Evolutionary conservation across 2,113 vertebrate species (phyloP).

Genomic region (Aphelocoma coerulescens): DNA sequence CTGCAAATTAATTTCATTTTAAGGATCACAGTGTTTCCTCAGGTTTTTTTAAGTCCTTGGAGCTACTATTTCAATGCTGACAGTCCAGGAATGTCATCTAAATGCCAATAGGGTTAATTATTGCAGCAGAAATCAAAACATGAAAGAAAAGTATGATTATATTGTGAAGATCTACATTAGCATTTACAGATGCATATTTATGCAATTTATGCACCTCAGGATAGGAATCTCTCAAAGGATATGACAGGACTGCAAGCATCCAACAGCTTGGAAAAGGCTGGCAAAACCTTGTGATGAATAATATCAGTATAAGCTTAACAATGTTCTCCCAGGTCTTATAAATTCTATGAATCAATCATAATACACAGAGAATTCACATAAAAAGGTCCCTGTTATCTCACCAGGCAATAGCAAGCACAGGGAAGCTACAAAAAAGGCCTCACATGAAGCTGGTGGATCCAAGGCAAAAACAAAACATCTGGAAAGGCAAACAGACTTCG

Average conservation of each 20-base stretch:
- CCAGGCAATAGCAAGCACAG: not conserved
- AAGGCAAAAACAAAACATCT: not conserved
- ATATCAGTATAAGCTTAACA: not conserved
- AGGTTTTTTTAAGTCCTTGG: not conserved
- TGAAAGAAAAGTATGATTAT: not conserved
- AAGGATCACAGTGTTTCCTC: not conserved
- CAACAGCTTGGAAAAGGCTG: not conserved
- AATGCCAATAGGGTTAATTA: not conserved
- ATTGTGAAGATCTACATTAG: not conserved
- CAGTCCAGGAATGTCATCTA: not conserved
- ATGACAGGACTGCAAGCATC: not conserved
- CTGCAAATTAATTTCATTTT: not conserved
- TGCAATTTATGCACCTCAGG: not conserved
- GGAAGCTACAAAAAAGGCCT: not conserved
- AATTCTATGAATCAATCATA: not conserved
- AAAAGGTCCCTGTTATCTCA: not conserved
- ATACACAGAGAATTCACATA: not conserved
- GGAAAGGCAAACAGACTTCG: not conserved
- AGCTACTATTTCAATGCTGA: not conserved
- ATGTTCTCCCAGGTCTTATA: not conserved
- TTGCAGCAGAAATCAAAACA: slow-evolving; percentile 16
- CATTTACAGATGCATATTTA: not conserved
- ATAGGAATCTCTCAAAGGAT: not conserved
- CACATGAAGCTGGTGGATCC: not conserved
- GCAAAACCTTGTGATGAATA: not conserved